A percentile compares a stretch with the other conserved stretches of the same genome.
Conservation (phyloP, 2,797 vertebrate genomes). For the Paguma larvata region DNA sequence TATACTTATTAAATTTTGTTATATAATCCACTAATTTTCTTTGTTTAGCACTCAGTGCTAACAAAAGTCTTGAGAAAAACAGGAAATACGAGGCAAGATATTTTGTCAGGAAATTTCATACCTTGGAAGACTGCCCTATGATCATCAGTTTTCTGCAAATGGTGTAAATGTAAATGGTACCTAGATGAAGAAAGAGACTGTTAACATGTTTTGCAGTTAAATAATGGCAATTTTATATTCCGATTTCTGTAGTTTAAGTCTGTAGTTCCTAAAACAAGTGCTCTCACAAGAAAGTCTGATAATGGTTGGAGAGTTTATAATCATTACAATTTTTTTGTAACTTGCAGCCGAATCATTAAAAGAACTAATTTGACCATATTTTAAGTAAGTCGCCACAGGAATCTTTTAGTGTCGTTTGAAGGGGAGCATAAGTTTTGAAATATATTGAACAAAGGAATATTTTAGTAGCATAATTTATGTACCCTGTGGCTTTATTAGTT, state of each 20-base stretch:
- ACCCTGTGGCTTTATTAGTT: conserved; percentile 57
- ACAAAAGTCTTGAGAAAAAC: conserved; percentile 18
- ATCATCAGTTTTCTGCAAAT: conserved; percentile 96
- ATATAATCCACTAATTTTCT: neutral
- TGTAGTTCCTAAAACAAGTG: conserved; percentile 1
- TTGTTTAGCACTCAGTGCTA: neutral
- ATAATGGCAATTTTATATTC: neutral
- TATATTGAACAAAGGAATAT: conserved; percentile 29
- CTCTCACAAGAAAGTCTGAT: conserved; percentile 14
- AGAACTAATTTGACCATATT: conserved; percentile 51
- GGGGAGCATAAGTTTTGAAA: conserved; percentile 61
- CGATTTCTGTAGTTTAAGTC: neutral
- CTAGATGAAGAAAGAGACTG: conserved; percentile 87
- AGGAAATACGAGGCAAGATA: neutral
- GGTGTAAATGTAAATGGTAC: conserved; percentile 94
- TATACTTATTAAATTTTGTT: neutral
- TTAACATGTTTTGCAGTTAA: conserved; percentile 10
- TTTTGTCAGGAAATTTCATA: conserved; percentile 82
- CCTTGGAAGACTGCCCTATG: conserved; percentile 92
- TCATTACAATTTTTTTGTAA: neutral
- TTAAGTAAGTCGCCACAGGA: neutral
- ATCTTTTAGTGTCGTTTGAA: conserved; percentile 37
- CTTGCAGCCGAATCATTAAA: conserved; percentile 45
- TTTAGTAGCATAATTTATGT: conserved; percentile 45
- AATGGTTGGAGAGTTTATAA: neutral